Conservation (phyloP, 2,888 invertebrate genomes). For the Sarcophaga rosellei region DNA sequence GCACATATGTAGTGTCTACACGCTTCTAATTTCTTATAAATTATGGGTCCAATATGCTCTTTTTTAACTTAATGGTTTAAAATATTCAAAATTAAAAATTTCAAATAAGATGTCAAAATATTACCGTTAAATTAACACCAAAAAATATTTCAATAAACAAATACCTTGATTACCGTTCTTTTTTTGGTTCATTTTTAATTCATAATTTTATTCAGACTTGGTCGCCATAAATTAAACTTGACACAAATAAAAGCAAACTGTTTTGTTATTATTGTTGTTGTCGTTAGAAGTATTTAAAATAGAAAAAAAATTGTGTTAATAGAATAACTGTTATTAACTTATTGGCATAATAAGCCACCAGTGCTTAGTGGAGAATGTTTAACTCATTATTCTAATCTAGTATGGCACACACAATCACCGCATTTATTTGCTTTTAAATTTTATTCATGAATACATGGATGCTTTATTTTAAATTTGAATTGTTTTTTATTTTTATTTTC, state of each 20-base stretch:
- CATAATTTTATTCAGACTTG: no score
- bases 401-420: background rate
- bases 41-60: no score
- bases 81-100: background rate
- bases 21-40: no score
- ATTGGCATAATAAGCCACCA: conserved; percentile 23
- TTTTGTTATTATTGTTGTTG: no score
- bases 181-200: no score
- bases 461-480: background rate
- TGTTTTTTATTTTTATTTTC: background rate
- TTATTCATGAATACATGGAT: background rate
- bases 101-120: conserved; percentile 21
- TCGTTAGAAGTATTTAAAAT: no score
- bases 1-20: no score
- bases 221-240: conserved; percentile 10
- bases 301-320: conserved; percentile 12
- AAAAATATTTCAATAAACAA: background rate
- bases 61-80: background rate
- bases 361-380: background rate
- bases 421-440: background rate
- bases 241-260: background rate
- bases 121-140: conserved; percentile 17
- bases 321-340: conserved; percentile 28
- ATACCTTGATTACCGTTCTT: no score
- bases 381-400: background rate